Base-by-base conservation (phyloP, 2,797 vertebrate genomes). In the Otolemur crassicaudatus region DNA sequence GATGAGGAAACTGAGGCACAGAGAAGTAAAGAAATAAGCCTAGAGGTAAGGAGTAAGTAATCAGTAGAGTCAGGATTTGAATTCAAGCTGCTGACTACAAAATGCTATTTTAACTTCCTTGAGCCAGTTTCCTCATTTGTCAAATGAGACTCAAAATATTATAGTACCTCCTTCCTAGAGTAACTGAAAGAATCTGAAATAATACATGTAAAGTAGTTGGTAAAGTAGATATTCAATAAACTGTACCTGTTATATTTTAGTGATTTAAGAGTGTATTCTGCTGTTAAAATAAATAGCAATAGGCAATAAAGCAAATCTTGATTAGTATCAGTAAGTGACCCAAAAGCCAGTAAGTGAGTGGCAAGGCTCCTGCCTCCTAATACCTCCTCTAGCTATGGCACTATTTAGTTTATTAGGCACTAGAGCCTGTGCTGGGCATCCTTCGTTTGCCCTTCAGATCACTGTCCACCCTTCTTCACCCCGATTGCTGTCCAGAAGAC, bases 251-350 rank as follows among this genome's bases (percentile, higher is more conserved):
- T 46, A 17, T n/a, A n/a, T 58, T 77, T 67, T 40, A 63, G 16
- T 43, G 75, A 88, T 75, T 40, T 53, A 65, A 85, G 83, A 80
- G 49, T 63, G 0, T 13, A 79, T 43, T 87, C 76, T 87, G 29
- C 77, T 60, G 43, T 79, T 46, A 92, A 69, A 70, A n/a, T 16
- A 90, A 88, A 82, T 16, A 9, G 58, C 37, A 80, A 82, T 49
- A 85, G 12, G 58, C 37, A 80, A 82, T 49, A 85, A 92, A 82
- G 73, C 25, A 89, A 65, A 86, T 69, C 40, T 82, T 94, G 73
- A 93, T 85, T 82, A 37, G 77, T 31, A 40, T 63, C 73, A 72
- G 31, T 58, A 84, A 97, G 46, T 56, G 73, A 23, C 56, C 43
- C 61, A 3, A 82, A 84, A 49, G 29, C 19, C 19, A 49, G 46